Evolutionary conservation across 2,888 invertebrate species (phyloP).

Genomic region (Polietes domitor): DNA sequence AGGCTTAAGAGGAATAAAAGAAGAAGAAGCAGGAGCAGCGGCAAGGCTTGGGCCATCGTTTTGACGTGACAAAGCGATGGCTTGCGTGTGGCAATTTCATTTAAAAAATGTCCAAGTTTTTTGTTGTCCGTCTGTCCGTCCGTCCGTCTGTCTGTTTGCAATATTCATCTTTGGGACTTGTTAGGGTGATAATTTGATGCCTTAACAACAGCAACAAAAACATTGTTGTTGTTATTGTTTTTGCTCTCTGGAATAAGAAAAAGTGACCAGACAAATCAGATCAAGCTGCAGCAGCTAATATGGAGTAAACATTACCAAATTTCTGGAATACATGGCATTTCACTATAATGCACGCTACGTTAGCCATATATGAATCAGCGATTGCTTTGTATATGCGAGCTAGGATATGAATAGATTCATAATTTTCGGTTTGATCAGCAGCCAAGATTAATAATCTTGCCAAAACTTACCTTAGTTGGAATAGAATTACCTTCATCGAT

Average conservation of each 20-base stretch:
- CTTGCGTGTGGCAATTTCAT: constrained; percentile 81
- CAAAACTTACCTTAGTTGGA: too few species aligned
- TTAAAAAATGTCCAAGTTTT: constrained; percentile 69
- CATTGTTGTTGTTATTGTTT: constrained; percentile 1
- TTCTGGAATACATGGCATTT: background rate
- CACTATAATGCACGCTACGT: constrained; percentile 21
- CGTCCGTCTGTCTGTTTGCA: background rate
- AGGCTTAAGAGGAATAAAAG: constrained; percentile 46
- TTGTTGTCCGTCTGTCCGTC: constrained; percentile 24
- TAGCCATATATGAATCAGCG: too few species aligned
- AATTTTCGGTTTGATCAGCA: too few species aligned
- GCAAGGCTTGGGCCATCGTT: constrained; percentile 45
- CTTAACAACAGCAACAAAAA: constrained; percentile 51
- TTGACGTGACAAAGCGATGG: constrained; percentile 79
- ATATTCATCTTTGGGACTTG: constrained; percentile 34
- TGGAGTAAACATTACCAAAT: background rate
- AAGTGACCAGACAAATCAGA: constrained; percentile 64
- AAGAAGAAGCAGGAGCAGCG: constrained; percentile 36
- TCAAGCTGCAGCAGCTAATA: constrained; percentile 45
- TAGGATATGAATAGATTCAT: too few species aligned
- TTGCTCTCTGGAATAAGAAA: constrained; percentile 36
- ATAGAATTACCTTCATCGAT: too few species aligned
- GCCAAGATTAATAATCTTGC: too few species aligned
- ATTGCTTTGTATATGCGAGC: too few species aligned
- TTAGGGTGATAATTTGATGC: constrained; percentile 68